Evolutionary conservation across 2,797 vertebrate species (phyloP).

Genomic region (Anabas testudineus): DNA sequence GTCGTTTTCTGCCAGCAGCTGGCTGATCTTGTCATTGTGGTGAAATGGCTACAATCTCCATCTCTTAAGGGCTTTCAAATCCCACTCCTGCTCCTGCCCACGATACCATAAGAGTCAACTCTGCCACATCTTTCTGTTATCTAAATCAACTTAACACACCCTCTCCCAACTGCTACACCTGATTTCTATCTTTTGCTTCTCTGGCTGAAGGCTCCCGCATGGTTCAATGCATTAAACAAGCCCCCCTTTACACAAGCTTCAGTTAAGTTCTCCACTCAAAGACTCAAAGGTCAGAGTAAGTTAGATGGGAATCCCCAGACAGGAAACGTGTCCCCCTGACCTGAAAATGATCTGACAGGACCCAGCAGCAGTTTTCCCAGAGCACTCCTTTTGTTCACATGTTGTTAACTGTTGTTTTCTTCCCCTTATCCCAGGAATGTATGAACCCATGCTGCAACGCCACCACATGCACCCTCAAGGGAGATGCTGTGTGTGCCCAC

Average conservation of each 20-base stretch:
- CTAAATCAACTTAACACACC: conserved; percentile 22
- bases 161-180: background rate
- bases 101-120: conserved; percentile 1
- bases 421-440: conserved; percentile 87
- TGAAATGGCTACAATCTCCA: conserved; percentile 30
- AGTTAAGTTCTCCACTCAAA: conserved; percentile 32
- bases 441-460: conserved; percentile 95
- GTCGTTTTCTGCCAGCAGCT: conserved; percentile 34
- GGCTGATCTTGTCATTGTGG: conserved; percentile 47
- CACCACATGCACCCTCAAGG: conserved; percentile 90
- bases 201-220: background rate
- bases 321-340: conserved; percentile 60
- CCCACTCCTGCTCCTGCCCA: conserved; percentile 16
- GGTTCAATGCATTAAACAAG: conserved; percentile 10
- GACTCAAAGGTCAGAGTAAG: conserved; percentile 50
- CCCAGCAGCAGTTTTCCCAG: conserved; percentile 29
- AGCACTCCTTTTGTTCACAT: conserved; percentile 46
- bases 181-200: conserved; percentile 32
- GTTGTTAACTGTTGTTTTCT: conserved; percentile 37
- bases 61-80: conserved; percentile 40
- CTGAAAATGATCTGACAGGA: conserved; percentile 49
- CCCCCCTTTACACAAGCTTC: conserved; percentile 5
- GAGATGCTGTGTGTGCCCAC: conserved; percentile 92
- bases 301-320: conserved; percentile 38
- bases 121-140: conserved; percentile 13